These are phyloP conservation scores for Chaetophractus vellerosus DNA, from an alignment of 2,797 vertebrate genomes.

Conservation along the genomic window DNA sequence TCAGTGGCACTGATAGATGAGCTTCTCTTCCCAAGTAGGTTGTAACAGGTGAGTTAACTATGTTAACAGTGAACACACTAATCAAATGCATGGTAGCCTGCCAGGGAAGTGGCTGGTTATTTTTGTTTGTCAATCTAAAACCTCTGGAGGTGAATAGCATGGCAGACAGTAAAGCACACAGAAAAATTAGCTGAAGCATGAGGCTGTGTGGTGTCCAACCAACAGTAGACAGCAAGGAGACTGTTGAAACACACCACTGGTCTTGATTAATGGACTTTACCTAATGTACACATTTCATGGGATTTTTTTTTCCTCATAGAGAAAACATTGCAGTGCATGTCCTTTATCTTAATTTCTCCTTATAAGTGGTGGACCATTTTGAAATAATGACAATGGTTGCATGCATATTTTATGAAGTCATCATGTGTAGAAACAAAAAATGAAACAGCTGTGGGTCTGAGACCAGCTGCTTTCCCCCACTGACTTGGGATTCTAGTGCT, in stretches of 20 bases:
- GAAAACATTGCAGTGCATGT: not conserved
- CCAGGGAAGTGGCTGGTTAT: not conserved
- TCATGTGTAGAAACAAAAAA: not conserved
- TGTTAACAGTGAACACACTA: conserved; percentile 33
- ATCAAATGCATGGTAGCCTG: conserved; percentile 40
- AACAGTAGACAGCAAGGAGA: not conserved
- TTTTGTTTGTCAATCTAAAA: conserved; percentile 69
- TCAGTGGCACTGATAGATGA: conserved; percentile 49
- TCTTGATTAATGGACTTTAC: conserved; percentile 63
- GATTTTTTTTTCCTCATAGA: not conserved
- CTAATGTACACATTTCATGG: not conserved
- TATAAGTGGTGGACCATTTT: not conserved
- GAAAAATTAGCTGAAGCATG: conserved; percentile 62
- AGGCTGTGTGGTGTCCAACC: conserved; percentile 41
- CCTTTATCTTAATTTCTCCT: conserved; percentile 56
- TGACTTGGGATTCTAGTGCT: not conserved
- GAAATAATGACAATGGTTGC: not conserved
- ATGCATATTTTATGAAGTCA: conserved; percentile 18
- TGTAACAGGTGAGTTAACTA: conserved; percentile 61
- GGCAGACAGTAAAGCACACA: conserved; percentile 43
- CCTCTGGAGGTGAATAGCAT: conserved; percentile 49
- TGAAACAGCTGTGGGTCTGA: not conserved
- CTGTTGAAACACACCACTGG: not conserved
- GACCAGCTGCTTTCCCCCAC: not conserved
- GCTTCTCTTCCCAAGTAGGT: not conserved